Base-by-base conservation (phyloP, 2,888 invertebrate genomes). In the Macrostomum cliftonense region DNA sequence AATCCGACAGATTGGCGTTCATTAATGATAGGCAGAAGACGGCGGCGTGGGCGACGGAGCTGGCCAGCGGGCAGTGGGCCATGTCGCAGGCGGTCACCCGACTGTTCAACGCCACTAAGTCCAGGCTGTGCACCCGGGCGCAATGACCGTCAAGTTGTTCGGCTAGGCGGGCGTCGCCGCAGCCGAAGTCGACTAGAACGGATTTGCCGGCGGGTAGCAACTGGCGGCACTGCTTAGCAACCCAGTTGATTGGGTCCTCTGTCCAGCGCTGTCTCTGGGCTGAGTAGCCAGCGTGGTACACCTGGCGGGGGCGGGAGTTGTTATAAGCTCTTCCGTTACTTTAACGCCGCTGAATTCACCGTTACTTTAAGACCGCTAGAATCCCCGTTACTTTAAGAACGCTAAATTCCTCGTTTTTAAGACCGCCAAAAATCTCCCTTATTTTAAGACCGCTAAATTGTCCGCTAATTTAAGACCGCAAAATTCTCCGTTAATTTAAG, bases 1-100 rank as follows among this genome's bases (percentile, higher is more conserved):
- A 93, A 61, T 85, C 82, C 0, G 77, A 75, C 1, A 93, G 74
- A 67, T 93, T 88, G 0, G 84, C 87, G 2, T 93, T 91, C 97
- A 97, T 97, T 19, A 97, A 71, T 0, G 93, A 91, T 5, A 97
- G 75, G 68, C 95, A 95, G 71, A 87, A 95, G 1, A 97, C 83
- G 0, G 78, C 87, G 4, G 83, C 78, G 64, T 95, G 82, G n/a
- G 85, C 77, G 12, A 78, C 76, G 1, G 68, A 73, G 1, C 76
- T 65, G 36, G 76, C 65, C 47, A 88, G 71, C 0, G 84, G 82
- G 13, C 42, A 17, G 14, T 7, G 28, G 28, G 86, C 78, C 79
- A 97, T 89, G 70, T 97, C 85, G 66, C 89, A 88, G 0, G 78
- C 81, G 43, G 80, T 81, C 2, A 95, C 85, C 43, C 73, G 73